A percentile compares a stretch with the other conserved stretches of the same genome.
Conservation (phyloP, 2,888 invertebrate species). For the Sarcophaga variegata region DNA sequence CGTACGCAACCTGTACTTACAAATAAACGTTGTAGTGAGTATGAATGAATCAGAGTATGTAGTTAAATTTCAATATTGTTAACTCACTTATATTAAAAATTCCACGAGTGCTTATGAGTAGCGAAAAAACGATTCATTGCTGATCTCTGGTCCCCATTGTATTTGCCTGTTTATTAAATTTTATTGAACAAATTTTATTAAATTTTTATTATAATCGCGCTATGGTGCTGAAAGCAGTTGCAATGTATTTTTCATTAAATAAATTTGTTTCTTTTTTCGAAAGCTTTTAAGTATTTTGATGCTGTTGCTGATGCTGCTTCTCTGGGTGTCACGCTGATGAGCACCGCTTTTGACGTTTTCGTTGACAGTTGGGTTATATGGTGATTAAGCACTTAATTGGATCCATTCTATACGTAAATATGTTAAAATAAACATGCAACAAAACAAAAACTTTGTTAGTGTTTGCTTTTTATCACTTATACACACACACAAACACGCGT, state of each 20-base stretch:
- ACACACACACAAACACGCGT: not conserved
- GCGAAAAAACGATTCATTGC: too few relatives aligned
- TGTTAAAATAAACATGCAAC: conserved; percentile 10
- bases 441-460: conserved; percentile 15
- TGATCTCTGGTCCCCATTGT: too few relatives aligned
- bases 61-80: too few relatives aligned
- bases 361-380: conserved; percentile 68
- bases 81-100: too few relatives aligned
- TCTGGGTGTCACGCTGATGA: conserved; percentile 49
- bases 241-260: not conserved
- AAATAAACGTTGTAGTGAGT: too few relatives aligned
- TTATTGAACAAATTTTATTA: not conserved
- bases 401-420: conserved; percentile 72
- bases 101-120: too few relatives aligned
- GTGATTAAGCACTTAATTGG: conserved; percentile 79
- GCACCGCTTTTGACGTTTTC: conserved; percentile 59
- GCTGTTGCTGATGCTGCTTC: conserved; percentile 11
- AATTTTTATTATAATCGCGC: not conserved
- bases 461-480: not conserved
- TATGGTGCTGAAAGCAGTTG: not conserved
- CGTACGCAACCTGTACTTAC: too few relatives aligned
- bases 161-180: too few relatives aligned
- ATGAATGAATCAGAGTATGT: too few relatives aligned
- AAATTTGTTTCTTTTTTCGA: not conserved
- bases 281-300: not conserved